Conservation (phyloP, 2,797 vertebrate genomes). For the Danio aesculapii region DNA sequence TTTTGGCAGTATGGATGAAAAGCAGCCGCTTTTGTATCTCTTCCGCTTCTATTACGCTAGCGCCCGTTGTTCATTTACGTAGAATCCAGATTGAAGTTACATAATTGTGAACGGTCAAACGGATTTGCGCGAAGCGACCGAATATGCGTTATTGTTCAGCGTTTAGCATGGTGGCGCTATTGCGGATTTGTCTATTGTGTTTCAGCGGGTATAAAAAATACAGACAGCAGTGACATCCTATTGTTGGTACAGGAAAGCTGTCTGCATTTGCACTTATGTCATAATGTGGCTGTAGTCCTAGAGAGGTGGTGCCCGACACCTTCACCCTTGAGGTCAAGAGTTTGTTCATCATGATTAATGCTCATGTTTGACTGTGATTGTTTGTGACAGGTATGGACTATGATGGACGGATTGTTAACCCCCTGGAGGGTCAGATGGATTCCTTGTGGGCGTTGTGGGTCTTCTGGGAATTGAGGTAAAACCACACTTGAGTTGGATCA, state of each 20-base stretch:
- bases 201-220: neutral
- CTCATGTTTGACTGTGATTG: slow-evolving; percentile 16
- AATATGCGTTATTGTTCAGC: slow-evolving; percentile 10
- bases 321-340: slow-evolving; percentile 24
- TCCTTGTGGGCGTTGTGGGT: neutral
- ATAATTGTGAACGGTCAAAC: slow-evolving; percentile 22
- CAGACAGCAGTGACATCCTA: neutral
- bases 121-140: slow-evolving; percentile 8
- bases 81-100: slow-evolving; percentile 26
- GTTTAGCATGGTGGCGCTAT: slow-evolving; percentile 36
- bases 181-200: neutral
- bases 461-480: slow-evolving; percentile 23
- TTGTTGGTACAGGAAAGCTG: slow-evolving; percentile 8
- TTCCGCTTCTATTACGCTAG: neutral
- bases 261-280: neutral
- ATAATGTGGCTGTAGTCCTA: slow-evolving; percentile 8
- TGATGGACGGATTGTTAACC: neutral
- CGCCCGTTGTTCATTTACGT: neutral
- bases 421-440: neutral
- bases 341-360: neutral
- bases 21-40: neutral
- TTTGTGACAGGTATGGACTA: slow-evolving; percentile 19
- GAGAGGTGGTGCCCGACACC: slow-evolving; percentile 12
- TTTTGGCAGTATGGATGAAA: neutral
- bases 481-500: neutral